Conservation (phyloP, 2,888 invertebrate species). For the Apoderus coryli region DNA sequence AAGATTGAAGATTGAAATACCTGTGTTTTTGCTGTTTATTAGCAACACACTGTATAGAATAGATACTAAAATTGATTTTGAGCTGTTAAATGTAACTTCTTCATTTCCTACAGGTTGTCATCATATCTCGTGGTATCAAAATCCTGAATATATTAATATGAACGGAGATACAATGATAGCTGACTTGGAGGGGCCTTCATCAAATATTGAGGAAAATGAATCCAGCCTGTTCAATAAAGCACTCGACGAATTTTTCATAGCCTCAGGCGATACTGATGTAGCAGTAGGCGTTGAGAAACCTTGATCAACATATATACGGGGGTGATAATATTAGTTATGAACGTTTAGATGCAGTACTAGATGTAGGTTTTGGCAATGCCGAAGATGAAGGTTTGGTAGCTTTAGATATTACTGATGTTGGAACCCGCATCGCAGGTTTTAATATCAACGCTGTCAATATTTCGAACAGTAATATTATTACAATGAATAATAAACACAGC, state of each 20-base stretch:
- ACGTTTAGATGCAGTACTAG: slow-evolving; percentile 1
- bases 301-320: neutral
- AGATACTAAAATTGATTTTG: no score
- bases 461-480: slow-evolving; percentile 3
- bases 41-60: no score
- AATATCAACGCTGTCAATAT: neutral
- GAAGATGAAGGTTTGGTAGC: slow-evolving; percentile 2
- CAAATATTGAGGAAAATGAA: slow-evolving; percentile 1
- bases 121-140: slow-evolving; percentile 1
- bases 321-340: slow-evolving; percentile 3
- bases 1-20: neutral
- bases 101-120: slow-evolving; percentile 1
- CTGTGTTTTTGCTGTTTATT: slow-evolving; percentile 1
- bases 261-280: slow-evolving; percentile 2
- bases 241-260: slow-evolving; percentile 1
- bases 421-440: no score
- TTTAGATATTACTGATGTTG: slow-evolving; percentile 2
- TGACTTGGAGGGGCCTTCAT: slow-evolving; percentile 1
- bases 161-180: slow-evolving; percentile 2
- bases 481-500: neutral
- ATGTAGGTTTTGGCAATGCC: neutral
- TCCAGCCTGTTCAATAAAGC: slow-evolving; percentile 2
- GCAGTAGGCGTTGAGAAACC: slow-evolving; percentile 2
- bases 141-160: slow-evolving; percentile 1
- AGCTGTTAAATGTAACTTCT: no score